Conservation (phyloP, 2,888 invertebrate species). For the Caenorhabditis sulstoni region DNA sequence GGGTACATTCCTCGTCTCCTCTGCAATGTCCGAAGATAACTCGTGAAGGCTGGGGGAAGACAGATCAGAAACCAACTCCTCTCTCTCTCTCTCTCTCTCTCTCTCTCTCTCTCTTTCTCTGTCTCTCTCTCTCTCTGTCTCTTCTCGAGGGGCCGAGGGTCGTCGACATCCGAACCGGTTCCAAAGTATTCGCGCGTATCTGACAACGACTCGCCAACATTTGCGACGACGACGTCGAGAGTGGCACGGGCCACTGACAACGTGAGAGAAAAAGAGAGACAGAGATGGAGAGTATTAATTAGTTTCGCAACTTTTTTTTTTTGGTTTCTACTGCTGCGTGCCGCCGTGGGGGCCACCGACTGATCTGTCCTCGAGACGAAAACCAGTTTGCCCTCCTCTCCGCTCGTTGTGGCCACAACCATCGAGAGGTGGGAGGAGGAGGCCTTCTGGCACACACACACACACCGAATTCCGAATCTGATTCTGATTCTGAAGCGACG, state of each 20-base stretch:
- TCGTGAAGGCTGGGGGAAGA: background rate
- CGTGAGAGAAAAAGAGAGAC: constrained; percentile 6
- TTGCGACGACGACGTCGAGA: too few species aligned
- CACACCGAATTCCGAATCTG: too few species aligned
- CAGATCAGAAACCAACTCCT: constrained; percentile 7
- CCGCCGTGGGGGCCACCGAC: constrained; percentile 22
- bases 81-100: background rate
- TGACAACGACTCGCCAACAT: too few species aligned
- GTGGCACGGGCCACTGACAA: too few species aligned
- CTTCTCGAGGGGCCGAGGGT: too few species aligned
- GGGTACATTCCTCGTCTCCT: too few species aligned
- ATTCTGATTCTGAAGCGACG: too few species aligned
- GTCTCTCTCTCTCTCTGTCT: background rate
- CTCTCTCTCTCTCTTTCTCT: background rate
- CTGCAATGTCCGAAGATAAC: background rate
- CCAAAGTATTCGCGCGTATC: constrained; percentile 1
- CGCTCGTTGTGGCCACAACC: background rate
- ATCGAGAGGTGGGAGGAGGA: background rate
- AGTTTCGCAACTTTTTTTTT: constrained; percentile 56
- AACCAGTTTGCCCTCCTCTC: constrained; percentile 41
- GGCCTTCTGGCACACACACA: too few species aligned
- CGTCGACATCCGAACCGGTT: background rate
- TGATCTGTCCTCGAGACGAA: constrained; percentile 51
- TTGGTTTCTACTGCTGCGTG: too few species aligned
- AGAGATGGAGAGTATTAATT: constrained; percentile 47